A percentile compares a stretch with the other conserved stretches of the same genome.
phyloP scores from a whole-genome alignment of 2,113 vertebrate genomes.

The Aegithalos caudatus region DNA sequence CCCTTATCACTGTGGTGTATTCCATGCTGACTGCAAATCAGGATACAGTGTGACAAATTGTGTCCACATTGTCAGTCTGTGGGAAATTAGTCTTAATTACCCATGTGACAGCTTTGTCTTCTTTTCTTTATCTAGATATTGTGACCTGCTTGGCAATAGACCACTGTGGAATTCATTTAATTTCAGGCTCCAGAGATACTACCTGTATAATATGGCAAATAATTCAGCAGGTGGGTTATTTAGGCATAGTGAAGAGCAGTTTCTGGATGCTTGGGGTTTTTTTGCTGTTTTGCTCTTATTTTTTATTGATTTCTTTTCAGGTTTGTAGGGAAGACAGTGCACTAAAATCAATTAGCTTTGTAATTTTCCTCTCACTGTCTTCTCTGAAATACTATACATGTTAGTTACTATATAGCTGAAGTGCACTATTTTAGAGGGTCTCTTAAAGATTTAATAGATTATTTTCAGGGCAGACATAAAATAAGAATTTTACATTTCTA shows the following conservation, averaged over 20 bases:
- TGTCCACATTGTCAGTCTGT: neutral
- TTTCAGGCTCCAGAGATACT: conserved; percentile 94
- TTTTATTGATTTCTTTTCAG: neutral
- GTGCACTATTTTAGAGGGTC: neutral
- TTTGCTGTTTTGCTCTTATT: neutral
- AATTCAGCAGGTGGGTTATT: conserved; percentile 84
- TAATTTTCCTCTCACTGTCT: neutral
- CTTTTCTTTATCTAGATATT: conserved; percentile 78
- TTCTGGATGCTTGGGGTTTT: neutral
- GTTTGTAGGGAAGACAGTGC: neutral
- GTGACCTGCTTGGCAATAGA: conserved; percentile 95
- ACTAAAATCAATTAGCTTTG: neutral
- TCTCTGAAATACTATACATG: neutral
- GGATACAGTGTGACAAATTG: neutral
- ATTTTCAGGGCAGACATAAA: neutral
- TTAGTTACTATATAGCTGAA: neutral
- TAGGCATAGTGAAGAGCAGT: neutral
- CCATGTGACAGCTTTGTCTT: neutral
- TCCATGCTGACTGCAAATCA: neutral
- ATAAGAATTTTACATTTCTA: neutral
- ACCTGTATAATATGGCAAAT: conserved; percentile 99
- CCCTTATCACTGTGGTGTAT: neutral
- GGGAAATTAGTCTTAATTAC: neutral
- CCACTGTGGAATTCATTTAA: conserved; percentile 93
- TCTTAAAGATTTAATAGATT: neutral